Conservation (phyloP, 2,113 vertebrate genomes). For the Rhineura floridana region DNA sequence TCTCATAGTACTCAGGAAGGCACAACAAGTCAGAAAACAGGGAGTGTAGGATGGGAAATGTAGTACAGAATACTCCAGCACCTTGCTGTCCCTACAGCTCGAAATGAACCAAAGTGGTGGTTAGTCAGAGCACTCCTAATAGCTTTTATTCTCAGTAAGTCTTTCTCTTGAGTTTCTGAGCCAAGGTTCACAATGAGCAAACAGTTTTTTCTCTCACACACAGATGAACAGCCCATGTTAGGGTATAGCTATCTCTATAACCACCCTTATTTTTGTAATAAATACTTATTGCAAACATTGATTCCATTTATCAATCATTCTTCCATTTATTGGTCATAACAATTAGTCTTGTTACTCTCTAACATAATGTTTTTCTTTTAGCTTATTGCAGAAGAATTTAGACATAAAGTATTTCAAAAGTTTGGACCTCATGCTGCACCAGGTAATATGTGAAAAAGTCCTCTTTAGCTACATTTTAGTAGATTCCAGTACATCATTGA, state of each 20-base stretch:
- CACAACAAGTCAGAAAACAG: too few relatives aligned
- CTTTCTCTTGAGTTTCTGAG: background rate
- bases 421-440: constrained; percentile 74
- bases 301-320: background rate
- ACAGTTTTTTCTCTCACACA: background rate
- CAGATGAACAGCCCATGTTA: background rate
- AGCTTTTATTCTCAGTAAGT: background rate
- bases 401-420: constrained; percentile 82
- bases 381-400: constrained; percentile 97
- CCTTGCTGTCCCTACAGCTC: too few relatives aligned
- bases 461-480: constrained; percentile 13
- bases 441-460: constrained; percentile 74
- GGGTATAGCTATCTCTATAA: background rate
- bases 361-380: constrained; percentile 62
- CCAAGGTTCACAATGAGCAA: background rate
- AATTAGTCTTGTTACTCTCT: background rate
- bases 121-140: too few relatives aligned
- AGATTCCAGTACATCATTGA: background rate
- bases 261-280: background rate
- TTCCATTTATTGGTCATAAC: too few relatives aligned
- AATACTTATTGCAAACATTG: background rate
- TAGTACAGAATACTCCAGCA: too few relatives aligned
- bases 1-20: too few relatives aligned
- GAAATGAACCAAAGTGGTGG: too few relatives aligned
- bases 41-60: too few relatives aligned